phyloP scores from a whole-genome alignment of 2,888 invertebrate genomes.

The Xestobium rufovillosum region DNA sequence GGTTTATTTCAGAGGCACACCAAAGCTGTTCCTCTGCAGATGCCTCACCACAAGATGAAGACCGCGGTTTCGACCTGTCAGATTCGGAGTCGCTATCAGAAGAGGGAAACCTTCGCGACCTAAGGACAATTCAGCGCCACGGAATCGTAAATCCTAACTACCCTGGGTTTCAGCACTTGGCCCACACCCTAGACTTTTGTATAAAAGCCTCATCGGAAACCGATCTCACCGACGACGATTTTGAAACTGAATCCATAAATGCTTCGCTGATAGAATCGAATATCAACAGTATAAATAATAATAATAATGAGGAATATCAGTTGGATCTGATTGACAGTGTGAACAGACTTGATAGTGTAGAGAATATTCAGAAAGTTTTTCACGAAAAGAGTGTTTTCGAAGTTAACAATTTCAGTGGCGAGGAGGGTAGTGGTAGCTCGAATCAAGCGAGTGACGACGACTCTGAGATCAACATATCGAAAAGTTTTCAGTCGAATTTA shows the following conservation, averaged over 20 bases:
- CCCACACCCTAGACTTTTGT: conserved; percentile 54
- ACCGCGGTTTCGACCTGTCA: conserved; percentile 49
- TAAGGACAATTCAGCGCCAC: conserved; percentile 50
- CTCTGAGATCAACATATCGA: conserved; percentile 25
- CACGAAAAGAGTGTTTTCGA: conserved; percentile 50
- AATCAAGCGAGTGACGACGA: conserved; percentile 34
- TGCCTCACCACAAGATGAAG: conserved; percentile 47
- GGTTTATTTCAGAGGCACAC: conserved; percentile 37
- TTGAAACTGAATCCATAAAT: conserved; percentile 43
- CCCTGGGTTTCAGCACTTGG: conserved; percentile 76
- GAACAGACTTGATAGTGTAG: conserved; percentile 46
- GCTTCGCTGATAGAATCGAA: conserved; percentile 48
- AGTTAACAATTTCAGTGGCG: conserved; percentile 24
- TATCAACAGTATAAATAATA: conserved; percentile 37
- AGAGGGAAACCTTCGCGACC: conserved; percentile 41
- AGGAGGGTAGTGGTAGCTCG: conserved; percentile 29
- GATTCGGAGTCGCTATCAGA: conserved; percentile 44
- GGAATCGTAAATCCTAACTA: conserved; percentile 80
- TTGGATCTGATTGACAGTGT: conserved; percentile 44
- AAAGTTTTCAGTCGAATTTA: conserved; percentile 27
- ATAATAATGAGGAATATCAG: conserved; percentile 26
- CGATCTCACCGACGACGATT: conserved; percentile 44
- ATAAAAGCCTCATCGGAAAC: conserved; percentile 40
- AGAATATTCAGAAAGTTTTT: conserved; percentile 48
- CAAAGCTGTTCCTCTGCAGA: conserved; percentile 43